Evolutionary conservation across 2,113 vertebrate species (phyloP).

Genomic region (Pseudolaguvia tuberculata): DNA sequence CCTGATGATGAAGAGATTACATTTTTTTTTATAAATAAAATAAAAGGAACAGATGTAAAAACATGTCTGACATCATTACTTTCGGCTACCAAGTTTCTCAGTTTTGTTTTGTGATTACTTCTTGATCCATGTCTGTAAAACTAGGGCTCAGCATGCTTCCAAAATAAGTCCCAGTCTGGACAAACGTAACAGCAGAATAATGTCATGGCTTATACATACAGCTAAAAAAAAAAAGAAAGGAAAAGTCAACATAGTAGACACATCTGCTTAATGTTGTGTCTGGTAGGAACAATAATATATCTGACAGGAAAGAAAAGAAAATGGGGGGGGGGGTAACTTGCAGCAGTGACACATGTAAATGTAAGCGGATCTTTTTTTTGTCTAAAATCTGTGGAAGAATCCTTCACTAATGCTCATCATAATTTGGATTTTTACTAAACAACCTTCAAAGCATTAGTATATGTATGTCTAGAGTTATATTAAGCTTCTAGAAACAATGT

Average conservation of each 20-base stretch:
- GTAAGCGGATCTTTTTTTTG: background rate
- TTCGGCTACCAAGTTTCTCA: conserved; percentile 25
- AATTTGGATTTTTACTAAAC: background rate
- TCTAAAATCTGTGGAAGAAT: background rate
- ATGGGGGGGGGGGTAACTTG: conserved; percentile 32
- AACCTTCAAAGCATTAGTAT: background rate
- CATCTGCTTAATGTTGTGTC: conserved; percentile 66
- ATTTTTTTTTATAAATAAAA: background rate
- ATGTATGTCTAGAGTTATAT: background rate
- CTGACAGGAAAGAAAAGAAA: conserved; percentile 50
- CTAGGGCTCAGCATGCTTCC: conserved; percentile 40
- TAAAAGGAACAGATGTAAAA: background rate
- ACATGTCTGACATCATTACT: background rate
- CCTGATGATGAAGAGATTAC: background rate
- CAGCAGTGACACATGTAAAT: background rate
- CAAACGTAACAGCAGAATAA: conserved; percentile 52
- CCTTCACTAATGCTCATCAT: background rate
- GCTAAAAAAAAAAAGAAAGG: conserved; percentile 57
- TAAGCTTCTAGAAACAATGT: background rate
- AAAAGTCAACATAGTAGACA: conserved; percentile 54
- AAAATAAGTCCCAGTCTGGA: conserved; percentile 47
- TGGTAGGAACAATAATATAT: conserved; percentile 52
- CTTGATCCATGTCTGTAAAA: conserved; percentile 30
- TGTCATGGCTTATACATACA: conserved; percentile 43
- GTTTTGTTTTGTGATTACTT: conserved; percentile 33